phyloP scores from a whole-genome alignment of 2,113 vertebrate species.

The Mungos mungo region DNA sequence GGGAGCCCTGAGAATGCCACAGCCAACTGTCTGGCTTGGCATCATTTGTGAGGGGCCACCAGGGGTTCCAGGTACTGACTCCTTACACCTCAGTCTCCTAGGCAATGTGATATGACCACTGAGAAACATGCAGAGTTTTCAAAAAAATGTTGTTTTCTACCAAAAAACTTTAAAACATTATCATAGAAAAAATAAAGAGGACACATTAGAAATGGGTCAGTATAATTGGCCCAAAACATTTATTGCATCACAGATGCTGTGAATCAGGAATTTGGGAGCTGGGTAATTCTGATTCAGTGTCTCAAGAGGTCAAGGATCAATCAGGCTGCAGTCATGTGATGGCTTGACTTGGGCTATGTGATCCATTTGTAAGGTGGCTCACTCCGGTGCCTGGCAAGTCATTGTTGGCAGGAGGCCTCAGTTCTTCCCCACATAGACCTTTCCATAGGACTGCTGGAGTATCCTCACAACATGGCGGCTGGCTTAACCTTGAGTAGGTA shows the following conservation, averaged over 20 bases:
- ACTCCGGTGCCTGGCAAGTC: neutral
- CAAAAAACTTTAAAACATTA: neutral
- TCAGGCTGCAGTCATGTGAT: neutral
- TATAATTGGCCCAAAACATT: neutral
- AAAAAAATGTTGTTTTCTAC: constrained; percentile 14
- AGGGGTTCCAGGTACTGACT: neutral
- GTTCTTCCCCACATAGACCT: neutral
- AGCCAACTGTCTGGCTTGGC: neutral
- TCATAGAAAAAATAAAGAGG: neutral
- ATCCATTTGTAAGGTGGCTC: neutral
- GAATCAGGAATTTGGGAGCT: neutral
- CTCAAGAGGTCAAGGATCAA: neutral
- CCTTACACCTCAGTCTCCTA: constrained; percentile 25
- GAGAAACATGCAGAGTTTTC: constrained; percentile 24
- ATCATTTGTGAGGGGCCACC: neutral
- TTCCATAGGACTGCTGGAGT: neutral
- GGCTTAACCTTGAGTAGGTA: neutral
- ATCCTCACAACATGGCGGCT: neutral
- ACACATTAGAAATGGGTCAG: neutral
- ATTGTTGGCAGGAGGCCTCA: neutral
- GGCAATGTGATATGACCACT: neutral
- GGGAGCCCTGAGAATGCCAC: neutral
- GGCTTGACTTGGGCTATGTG: neutral
- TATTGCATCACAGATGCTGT: neutral
- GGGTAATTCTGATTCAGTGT: neutral